Conservation (phyloP, 2,113 vertebrate genomes). For the Xenopus laevis region DNA sequence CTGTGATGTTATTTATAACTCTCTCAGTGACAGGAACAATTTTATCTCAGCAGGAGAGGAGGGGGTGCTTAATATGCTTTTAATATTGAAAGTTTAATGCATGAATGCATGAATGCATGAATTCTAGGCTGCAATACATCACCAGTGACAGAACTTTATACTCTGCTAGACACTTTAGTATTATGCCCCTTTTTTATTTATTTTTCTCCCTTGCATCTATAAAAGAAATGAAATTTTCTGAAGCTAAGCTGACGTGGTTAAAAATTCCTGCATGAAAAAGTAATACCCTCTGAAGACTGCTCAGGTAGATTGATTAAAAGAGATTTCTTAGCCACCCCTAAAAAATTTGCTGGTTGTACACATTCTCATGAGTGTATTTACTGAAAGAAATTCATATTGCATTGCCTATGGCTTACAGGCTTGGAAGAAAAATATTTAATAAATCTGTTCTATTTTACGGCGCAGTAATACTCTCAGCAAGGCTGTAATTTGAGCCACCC, state of each 20-base stretch:
- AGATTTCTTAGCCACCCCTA: no score
- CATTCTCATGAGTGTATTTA: no score
- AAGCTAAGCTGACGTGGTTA: background rate
- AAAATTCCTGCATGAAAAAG: background rate
- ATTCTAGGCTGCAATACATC: background rate
- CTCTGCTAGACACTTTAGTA: background rate
- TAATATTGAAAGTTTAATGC: constrained; percentile 13
- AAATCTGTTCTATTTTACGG: background rate
- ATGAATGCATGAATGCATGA: background rate
- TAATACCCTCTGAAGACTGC: background rate
- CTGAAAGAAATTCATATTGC: background rate
- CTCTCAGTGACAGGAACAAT: background rate
- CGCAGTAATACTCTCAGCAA: no score
- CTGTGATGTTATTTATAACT: background rate
- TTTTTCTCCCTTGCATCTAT: background rate
- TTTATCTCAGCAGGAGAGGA: background rate
- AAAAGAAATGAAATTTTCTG: background rate
- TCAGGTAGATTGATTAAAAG: background rate
- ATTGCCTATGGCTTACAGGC: background rate
- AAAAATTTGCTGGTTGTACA: no score
- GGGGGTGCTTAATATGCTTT: constrained; percentile 9
- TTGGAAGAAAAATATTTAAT: background rate
- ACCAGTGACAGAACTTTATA: background rate
- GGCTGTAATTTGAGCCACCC: no score
- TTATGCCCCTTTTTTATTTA: background rate